Base-by-base conservation (phyloP, 2,797 vertebrate genomes). In the Artibeus jamaicensis region DNA sequence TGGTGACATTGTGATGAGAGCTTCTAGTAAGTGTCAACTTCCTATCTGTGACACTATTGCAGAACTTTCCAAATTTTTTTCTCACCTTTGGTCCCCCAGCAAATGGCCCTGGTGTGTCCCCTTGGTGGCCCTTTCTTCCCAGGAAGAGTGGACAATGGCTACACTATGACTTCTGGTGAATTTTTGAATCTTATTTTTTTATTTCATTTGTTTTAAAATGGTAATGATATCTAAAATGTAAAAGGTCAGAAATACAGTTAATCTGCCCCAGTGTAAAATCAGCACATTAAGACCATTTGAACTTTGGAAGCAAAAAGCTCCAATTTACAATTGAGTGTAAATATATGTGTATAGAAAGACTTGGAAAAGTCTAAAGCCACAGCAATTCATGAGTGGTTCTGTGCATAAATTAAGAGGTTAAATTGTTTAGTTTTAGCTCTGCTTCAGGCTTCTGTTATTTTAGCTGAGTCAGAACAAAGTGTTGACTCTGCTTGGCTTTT, bases 201-300 rank as follows among this genome's bases (percentile, higher is more conserved):
- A 42, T 73, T 74, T 93, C 67, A 71, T 92, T 59, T 94, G 5
- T 79, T 91, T 89, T 59, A 67, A 76, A 92, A 55, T 85, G 76
- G 37, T 50, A 82, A 84, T 70, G 62, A 48, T 74, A 55, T 46
- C 7, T 95, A 70, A 50, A 74, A 39, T 91, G 68, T 42, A 62
- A 50, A 83, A 42, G 46, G 5, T 57, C 39, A 73, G 74, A 89
- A 91, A 57, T 48, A 50, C 3, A 81, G 29, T 46, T 94, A 57
- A 39, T 71, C 26, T 89, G 1, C 11, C 29, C 32, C 11, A 53
- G 0, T 78, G 26, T 85, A 78, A 76, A 82, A 76, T 88, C 53
- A 77, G 44, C 34, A 46, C 12, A 26, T 29, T 15, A 76, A 71
- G 59, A 37, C 12, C 12, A 34, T 94, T 50, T n/a, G 18, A 89